A percentile compares a stretch with the other conserved stretches of the same genome.
These are phyloP conservation scores for Sebastes trivittatus DNA, from an alignment of 2,797 vertebrate genomes.

Conservation along the genomic window DNA sequence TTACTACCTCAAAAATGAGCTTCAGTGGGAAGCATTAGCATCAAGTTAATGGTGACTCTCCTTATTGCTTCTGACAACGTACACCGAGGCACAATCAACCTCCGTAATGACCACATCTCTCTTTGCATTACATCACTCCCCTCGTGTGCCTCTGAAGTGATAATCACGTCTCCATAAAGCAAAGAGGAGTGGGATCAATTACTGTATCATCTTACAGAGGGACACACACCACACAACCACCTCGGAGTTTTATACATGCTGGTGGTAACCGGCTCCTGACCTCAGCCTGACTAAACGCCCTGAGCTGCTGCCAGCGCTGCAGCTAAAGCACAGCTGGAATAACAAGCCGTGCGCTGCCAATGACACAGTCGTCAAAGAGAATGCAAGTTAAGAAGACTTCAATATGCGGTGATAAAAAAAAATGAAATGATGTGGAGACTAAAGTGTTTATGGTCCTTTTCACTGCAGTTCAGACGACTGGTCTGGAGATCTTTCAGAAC, in stretches of 20 bases:
- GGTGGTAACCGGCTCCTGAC: slow-evolving; percentile 49
- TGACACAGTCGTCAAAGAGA: slow-evolving; percentile 37
- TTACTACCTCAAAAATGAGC: not conserved
- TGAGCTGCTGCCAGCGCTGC: slow-evolving; percentile 44
- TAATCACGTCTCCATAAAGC: slow-evolving; percentile 31
- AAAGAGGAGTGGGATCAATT: slow-evolving; percentile 40
- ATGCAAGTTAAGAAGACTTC: slow-evolving; percentile 25
- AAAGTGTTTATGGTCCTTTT: slow-evolving; percentile 11
- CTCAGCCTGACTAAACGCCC: slow-evolving; percentile 40
- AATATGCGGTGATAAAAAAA: not conserved
- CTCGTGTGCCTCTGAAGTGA: slow-evolving; percentile 16
- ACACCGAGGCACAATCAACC: slow-evolving; percentile 1
- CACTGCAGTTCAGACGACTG: not conserved
- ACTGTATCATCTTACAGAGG: slow-evolving; percentile 28
- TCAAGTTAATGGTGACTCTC: not conserved
- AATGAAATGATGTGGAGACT: not conserved
- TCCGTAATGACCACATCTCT: not conserved
- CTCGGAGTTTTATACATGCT: slow-evolving; percentile 8
- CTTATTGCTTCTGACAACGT: not conserved
- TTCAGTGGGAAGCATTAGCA: not conserved
- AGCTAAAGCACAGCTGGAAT: slow-evolving; percentile 53
- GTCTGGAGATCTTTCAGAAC: not conserved
- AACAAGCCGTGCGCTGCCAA: slow-evolving; percentile 33
- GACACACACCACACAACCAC: slow-evolving; percentile 22
- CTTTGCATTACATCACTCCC: slow-evolving; percentile 33